Base-by-base conservation (phyloP, 2,113 vertebrate genomes). In the Cettia cetti region DNA sequence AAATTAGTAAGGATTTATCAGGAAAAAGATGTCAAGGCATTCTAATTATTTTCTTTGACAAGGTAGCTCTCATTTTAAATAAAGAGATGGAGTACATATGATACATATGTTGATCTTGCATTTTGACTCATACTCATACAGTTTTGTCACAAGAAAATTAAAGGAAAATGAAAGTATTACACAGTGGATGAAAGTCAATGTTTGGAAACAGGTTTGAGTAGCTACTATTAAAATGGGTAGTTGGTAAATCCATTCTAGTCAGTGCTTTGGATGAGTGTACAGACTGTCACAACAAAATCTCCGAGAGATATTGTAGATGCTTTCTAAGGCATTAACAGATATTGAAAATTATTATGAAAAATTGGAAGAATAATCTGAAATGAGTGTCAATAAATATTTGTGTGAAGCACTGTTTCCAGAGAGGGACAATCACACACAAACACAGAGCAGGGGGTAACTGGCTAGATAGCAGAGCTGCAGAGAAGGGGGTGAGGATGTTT, bases 31-130 rank as follows among this genome's bases (percentile, higher is more conserved):
- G 83, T 68, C 56, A 49, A 79, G 33, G 66, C 61, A 63, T 70
- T 74, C 68, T 89, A 91, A 87, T 84, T 95, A 64, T 52, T 94
- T 91, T 71, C 37, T 86, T 95, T 95, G 83, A 94, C 77, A 92
- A 78, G 65, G 28, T 94, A 92, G 57, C 69, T 65, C 12, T 70
- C 49, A 16, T 40, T 86, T n/a, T 56, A n/a, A 86, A 52, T 75
- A 75, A 56, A 60, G 57, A n/a, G 40, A 49, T 60, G 35, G 7
- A 30, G 12, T 37, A 52, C 49, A 75, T 82, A 59, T 0, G 1
- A 53, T 57, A 44, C 20, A 42, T 26, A 65, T 35, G 49, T 45
- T 71, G 79, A 69, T 60, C 78, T 60, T 61, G 8, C 9, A 30
- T 72, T 92, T 96, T 91, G 31, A 56, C 37, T 15, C 13, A 40